A percentile compares a stretch with the other conserved stretches of the same genome.
Evolutionary conservation across 2,113 vertebrate genomes (phyloP).

Genomic region (Semnopithecus entellus): DNA sequence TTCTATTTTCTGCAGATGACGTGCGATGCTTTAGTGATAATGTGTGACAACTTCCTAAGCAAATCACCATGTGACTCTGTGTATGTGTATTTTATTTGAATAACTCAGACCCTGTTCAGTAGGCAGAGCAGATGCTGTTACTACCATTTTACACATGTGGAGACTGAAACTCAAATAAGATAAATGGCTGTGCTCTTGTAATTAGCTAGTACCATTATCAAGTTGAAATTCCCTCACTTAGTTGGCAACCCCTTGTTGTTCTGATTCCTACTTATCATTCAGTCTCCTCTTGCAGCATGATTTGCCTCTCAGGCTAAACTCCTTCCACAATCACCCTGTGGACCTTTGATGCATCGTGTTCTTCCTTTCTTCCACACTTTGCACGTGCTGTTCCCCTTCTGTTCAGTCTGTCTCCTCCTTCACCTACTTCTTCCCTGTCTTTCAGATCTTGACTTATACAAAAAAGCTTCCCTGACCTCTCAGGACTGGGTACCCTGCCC

Average conservation of each 20-base stretch:
- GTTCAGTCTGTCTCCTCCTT: neutral
- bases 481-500: neutral
- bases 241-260: neutral
- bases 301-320: neutral
- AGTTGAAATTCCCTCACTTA: neutral
- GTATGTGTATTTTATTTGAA: slow-evolving; percentile 9
- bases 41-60: slow-evolving; percentile 24
- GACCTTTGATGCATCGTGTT: neutral
- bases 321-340: neutral
- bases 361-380: neutral
- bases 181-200: neutral
- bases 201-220: neutral
- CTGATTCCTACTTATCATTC: neutral
- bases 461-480: neutral
- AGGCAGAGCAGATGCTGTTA: neutral
- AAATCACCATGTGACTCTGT: neutral
- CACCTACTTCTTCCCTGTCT: neutral
- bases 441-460: neutral
- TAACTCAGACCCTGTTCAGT: neutral
- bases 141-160: neutral
- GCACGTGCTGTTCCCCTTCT: neutral
- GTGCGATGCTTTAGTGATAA: neutral
- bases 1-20: slow-evolving; percentile 18
- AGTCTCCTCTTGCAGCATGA: neutral
- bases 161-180: slow-evolving; percentile 3